Evolutionary conservation across 2,113 vertebrate genomes (phyloP), one percentile per base, ranked within the genome.

Genomic region (Fregetta grallaria): DNA sequence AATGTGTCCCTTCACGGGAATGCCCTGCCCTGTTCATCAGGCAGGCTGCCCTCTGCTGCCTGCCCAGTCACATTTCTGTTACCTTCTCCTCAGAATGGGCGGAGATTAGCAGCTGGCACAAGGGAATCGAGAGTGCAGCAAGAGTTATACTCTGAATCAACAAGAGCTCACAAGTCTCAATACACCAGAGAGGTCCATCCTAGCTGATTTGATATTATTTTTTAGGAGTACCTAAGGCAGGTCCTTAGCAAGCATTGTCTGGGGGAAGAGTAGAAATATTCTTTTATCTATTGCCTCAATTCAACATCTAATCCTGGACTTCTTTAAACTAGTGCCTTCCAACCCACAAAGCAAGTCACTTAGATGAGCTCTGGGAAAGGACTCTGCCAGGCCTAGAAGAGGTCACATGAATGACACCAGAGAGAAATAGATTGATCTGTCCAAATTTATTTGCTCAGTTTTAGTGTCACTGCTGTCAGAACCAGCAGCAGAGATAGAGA

Each of bases 1-100:
- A 34, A 42, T 6, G 7, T 13, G 10, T 11, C 30, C 6, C 9
- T 3, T 63, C 17, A 18, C 0, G 1, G 14, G 30, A 19, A 38
- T 27, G 3, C 6, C 36, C 36, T 71, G 44, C 34, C 36, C 77
- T 32, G 18, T 12, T n/a, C n/a, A 10, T 26, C 36, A 53, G 56
- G 17, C 45, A 36, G n/a, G 12, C 29, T 79, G 56, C 25, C n/a
- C 44, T 80, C n/a, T 42, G 42, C 40, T 47, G 32, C 44, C n/a
- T 55, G 80, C 9, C 19, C 13, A 1, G 12, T 29, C 58, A 32
- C 32, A 27, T 32, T 21, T 53, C 40, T 72, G 53, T 9, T 27
- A 19, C 44, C 67, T 56, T 17, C 40, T 53, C n/a, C 38, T 59
- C 71, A 29, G 55, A 36, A 6, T 1, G 6, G 36, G 49, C 42